Evolutionary conservation across 92 coral and sea anemone species (phyloP), one percentile per base, ranked within the genome.

Genomic region (Porites lobata): DNA sequence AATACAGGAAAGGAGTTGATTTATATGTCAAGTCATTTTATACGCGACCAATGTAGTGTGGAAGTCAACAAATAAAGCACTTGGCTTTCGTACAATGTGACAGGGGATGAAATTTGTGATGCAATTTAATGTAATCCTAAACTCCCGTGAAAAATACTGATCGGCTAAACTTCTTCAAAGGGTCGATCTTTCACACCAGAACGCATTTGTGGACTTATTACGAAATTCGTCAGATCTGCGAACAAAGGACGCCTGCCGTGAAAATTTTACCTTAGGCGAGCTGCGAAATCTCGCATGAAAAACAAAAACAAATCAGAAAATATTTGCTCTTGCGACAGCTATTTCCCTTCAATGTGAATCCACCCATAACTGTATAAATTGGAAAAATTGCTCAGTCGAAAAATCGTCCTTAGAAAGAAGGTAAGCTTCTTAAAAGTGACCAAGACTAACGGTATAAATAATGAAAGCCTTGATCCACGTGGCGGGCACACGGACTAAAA

Each of bases 381-480:
- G 32, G 32, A 29, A 29, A 29, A 29, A 29, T 29, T 29, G 32
- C 32, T 29, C 67, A 62, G 50, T 20, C 72, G 8, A 3, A 84
- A 84, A 83, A 51, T 54, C 13, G 21, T 9, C 61, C 38, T 43
- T 57, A 7, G 22, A 14, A 15, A 19, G n/a, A 64, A 73, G 73
- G 63, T 73, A 4, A 38, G 47, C 6, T 38, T 38, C 32, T 74
- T 79, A 84, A 84, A 72, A 72, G 69, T 52, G 80, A 50, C 32
- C 53, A 3, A 72, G 80, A 63, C 64, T 7, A 43, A 74, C 51
- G 74, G 63, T 73, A 91, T 91, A 58, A 91, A 91, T 91, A 75
- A 91, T 91, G 88, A 81, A 91, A 74, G 52, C 85, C 81, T 59
- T 22, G 51, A 78, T 72, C 80, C 94, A 91, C 94, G 94, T 91